These are phyloP conservation scores for Scortum barcoo DNA, from an alignment of 2,113 vertebrate genomes.

Conservation along the genomic window DNA sequence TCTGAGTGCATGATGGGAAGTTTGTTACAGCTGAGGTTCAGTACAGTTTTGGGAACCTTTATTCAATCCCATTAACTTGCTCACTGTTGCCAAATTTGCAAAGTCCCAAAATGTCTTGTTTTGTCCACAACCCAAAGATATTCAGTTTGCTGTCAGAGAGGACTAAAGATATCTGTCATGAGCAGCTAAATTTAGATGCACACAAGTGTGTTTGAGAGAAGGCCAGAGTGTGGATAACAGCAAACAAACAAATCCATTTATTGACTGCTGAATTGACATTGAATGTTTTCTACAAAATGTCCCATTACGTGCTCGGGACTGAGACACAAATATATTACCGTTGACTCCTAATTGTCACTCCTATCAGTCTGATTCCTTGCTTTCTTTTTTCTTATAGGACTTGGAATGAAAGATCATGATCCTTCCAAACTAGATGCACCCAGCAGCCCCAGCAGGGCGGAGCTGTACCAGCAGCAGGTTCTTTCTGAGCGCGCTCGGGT, in stretches of 20 bases:
- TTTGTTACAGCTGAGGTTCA: not conserved
- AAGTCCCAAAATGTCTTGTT: no score
- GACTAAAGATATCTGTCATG: no score
- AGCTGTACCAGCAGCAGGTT: slow-evolving; percentile 89
- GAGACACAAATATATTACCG: not conserved
- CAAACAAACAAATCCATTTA: not conserved
- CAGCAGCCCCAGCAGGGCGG: slow-evolving; percentile 88
- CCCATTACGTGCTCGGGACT: not conserved
- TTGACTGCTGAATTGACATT: not conserved
- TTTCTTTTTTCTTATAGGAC: slow-evolving; percentile 33
- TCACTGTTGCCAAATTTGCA: no score
- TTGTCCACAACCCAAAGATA: no score
- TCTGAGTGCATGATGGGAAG: not conserved
- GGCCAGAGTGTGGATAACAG: not conserved
- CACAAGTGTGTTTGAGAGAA: no score
- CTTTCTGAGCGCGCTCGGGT: slow-evolving; percentile 84
- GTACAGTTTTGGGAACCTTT: no score
- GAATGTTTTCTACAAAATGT: no score
- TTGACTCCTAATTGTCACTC: not conserved
- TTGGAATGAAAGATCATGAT: slow-evolving; percentile 72
- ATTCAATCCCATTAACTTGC: no score
- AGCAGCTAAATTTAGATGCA: no score
- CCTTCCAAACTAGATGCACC: slow-evolving; percentile 75
- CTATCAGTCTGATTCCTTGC: not conserved
- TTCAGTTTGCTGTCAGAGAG: no score